phyloP scores from a whole-genome alignment of 2,888 invertebrate genomes.

The Spicauda simplicius region DNA sequence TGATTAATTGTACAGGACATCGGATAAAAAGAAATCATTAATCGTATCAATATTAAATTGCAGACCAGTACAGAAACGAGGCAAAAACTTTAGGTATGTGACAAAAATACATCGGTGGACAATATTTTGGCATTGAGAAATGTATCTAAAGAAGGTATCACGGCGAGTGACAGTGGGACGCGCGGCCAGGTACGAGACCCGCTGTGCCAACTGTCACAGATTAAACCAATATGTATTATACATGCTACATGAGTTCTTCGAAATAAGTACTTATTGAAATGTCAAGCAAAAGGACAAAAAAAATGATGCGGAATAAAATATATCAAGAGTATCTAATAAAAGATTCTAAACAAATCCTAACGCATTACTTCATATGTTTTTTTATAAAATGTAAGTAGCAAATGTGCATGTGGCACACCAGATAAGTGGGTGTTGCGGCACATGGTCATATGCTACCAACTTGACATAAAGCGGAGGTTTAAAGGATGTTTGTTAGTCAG shows the following conservation, averaged over 20 bases:
- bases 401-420: too few relatives aligned
- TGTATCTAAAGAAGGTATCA: neutral
- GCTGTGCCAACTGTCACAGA: slow-evolving; percentile 6
- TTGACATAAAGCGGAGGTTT: too few relatives aligned
- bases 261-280: neutral
- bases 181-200: neutral
- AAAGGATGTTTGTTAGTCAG: too few relatives aligned
- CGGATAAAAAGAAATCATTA: too few relatives aligned
- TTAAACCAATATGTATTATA: neutral
- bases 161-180: slow-evolving; percentile 5
- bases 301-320: neutral
- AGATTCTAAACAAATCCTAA: too few relatives aligned
- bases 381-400: too few relatives aligned
- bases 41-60: too few relatives aligned
- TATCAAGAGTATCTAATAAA: neutral
- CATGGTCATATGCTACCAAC: too few relatives aligned
- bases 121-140: slow-evolving; percentile 15
- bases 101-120: neutral
- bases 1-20: too few relatives aligned
- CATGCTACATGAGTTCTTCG: neutral
- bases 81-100: neutral
- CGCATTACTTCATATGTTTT: too few relatives aligned
- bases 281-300: neutral
- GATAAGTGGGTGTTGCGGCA: too few relatives aligned
- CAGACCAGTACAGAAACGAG: too few relatives aligned